These are phyloP conservation scores for Amphimedon queenslandica DNA, from an alignment of 37 sponge, comb jelly and placozoan genomes.

Conservation along the genomic window DNA sequence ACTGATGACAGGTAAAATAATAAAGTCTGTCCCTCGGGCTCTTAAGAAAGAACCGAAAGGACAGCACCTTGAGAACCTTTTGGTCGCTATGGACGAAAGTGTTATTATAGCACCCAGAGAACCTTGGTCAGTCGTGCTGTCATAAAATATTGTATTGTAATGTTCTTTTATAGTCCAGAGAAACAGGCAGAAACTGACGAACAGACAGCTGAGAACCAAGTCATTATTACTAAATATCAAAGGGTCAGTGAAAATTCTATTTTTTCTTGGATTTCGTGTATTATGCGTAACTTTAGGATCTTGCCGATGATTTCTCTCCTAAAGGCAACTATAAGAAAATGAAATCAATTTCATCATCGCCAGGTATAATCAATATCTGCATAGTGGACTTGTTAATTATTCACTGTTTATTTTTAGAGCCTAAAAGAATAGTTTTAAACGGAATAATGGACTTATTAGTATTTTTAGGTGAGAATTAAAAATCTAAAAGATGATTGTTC, in stretches of 20 bases:
- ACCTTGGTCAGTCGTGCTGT: conserved; percentile 14
- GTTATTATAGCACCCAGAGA: not conserved
- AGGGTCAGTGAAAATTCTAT: conserved; percentile 1
- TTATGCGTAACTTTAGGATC: too few relatives aligned
- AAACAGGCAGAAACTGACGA: not conserved
- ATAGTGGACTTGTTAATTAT: too few relatives aligned
- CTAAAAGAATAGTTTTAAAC: too few relatives aligned
- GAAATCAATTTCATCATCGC: too few relatives aligned
- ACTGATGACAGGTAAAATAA: conserved; percentile 41
- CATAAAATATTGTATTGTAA: not conserved
- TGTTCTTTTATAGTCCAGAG: not conserved
- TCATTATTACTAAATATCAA: not conserved
- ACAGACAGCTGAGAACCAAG: not conserved
- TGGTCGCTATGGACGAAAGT: conserved; percentile 16
- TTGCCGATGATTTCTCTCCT: too few relatives aligned
- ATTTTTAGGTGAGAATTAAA: conserved; percentile 11
- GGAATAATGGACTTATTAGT: conserved; percentile 42
- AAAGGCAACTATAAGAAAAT: too few relatives aligned
- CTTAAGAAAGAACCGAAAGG: conserved; percentile 42
- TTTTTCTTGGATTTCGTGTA: too few relatives aligned
- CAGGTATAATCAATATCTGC: too few relatives aligned
- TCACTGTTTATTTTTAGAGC: too few relatives aligned
- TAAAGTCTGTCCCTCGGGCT: conserved; percentile 36
- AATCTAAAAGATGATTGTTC: not conserved
- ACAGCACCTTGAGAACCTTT: conserved; percentile 24